Base-by-base conservation (phyloP, 2,113 vertebrate genomes). In the Nannospalax galili region DNA sequence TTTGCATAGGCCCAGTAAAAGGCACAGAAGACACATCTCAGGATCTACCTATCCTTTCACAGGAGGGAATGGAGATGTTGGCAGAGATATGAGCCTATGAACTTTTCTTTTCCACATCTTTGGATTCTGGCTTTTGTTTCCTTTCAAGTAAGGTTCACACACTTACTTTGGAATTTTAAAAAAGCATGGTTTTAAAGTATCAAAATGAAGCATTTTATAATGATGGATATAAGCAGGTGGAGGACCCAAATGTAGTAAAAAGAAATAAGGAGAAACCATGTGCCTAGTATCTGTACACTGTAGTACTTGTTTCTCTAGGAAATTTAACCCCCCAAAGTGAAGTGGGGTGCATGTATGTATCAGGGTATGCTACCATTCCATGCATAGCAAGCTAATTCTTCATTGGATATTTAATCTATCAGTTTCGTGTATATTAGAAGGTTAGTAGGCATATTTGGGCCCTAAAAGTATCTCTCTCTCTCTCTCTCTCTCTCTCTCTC, bases 161-260 rank as follows among this genome's bases (percentile, higher is more conserved):
- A 69, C 30, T 56, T 85, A 90, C 17, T 94, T 88, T 73, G 85
- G 35, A 84, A 64, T 92, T 80, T 84, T 79, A 80, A 92, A 84
- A 56, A 56, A 35, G 52, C 32, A n/a, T 93, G 48, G 85, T 78
- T 93, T 95, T 75, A 42, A 92, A 93, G 70, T 70, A 45, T 9
- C 45, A 32, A 94, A 94, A 86, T 84, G 67, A 78, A 70, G 9
- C 20, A 75, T 42, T 95, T 93, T 78, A 82, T 88, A 85, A 95
- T 78, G 84, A 58, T 14, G 9, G 20, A 37, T 62, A 7, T 62
- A 60, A 84, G 74, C 22, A 14, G 64, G 2, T 37, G n/a, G 32
- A 35, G 12, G 58, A 52, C 58, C 48, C 30, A 65, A 67, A 92
- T 62, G 48, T 45, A 84, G 72, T 15, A 40, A 81, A 85, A 84